Evolutionary conservation across 2,113 vertebrate species (phyloP).

Genomic region (Anguilla japonica): DNA sequence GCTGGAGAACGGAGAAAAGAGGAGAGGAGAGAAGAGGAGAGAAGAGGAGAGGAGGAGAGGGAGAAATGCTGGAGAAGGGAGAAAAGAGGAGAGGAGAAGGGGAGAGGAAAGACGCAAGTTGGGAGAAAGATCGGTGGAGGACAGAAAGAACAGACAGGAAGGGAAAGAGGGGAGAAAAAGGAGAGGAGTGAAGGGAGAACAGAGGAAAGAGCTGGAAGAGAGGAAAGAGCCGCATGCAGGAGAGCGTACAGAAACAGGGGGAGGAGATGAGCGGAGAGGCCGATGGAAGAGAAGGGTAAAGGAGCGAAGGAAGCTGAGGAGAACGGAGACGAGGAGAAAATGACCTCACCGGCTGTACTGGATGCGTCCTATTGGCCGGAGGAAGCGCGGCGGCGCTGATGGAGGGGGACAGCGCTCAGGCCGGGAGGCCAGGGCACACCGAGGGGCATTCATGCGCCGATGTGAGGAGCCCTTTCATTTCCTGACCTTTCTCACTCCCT

Average conservation of each 20-base stretch:
- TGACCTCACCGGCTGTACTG: background rate
- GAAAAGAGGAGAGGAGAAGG: background rate
- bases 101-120: too few relatives aligned
- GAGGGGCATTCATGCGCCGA: background rate
- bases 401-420: background rate
- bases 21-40: background rate
- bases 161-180: too few relatives aligned
- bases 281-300: too few relatives aligned
- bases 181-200: too few relatives aligned
- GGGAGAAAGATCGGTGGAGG: background rate
- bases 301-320: background rate
- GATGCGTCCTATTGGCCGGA: background rate
- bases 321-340: background rate
- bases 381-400: background rate
- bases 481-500: constrained; percentile 18
- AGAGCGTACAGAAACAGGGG: background rate
- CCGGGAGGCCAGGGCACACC: background rate
- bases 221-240: background rate
- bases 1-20: background rate
- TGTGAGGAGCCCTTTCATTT: constrained; percentile 16
- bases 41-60: background rate
- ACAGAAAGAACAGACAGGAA: too few relatives aligned
- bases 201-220: background rate
- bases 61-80: background rate
- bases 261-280: background rate